A percentile compares a stretch with the other conserved stretches of the same genome.
Conservation (phyloP, 1,140 invertebrate species). For the Formica exsecta region DNA sequence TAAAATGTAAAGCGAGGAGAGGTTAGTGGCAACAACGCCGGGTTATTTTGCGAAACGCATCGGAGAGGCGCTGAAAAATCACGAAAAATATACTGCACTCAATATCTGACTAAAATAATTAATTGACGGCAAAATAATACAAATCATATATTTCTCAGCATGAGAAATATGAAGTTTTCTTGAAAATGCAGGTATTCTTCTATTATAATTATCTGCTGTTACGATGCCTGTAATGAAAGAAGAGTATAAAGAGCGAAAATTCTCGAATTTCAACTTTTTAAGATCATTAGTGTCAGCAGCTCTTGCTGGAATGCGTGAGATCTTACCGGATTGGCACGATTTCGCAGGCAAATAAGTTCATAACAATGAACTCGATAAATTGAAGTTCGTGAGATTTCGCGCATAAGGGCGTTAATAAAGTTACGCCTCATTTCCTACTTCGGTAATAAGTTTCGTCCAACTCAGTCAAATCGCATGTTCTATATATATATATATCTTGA, state of each 20-base stretch:
- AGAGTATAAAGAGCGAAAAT: background rate
- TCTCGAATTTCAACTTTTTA: background rate
- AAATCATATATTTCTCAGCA: background rate
- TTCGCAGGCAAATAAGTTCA: conserved; percentile 42
- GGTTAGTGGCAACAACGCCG: background rate
- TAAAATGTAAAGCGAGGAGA: conserved; percentile 53
- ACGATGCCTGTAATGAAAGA: background rate
- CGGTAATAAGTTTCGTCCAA: conserved; percentile 56
- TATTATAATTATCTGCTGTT: background rate
- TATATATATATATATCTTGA: background rate
- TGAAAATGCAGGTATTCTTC: background rate
- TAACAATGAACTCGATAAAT: conserved; percentile 60
- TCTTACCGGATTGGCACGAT: conserved; percentile 25
- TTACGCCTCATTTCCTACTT: conserved; percentile 58
- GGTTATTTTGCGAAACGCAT: conserved; percentile 42
- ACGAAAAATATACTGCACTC: background rate
- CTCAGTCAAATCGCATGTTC: conserved; percentile 31
- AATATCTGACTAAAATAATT: background rate
- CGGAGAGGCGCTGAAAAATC: background rate
- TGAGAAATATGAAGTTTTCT: background rate
- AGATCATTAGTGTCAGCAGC: conserved; percentile 13
- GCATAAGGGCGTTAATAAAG: conserved; percentile 55
- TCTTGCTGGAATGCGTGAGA: background rate
- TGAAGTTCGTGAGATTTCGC: conserved; percentile 44
- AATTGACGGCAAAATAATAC: background rate